phyloP scores from a whole-genome alignment of 2,888 invertebrate species.

The Xylophagus ater region DNA sequence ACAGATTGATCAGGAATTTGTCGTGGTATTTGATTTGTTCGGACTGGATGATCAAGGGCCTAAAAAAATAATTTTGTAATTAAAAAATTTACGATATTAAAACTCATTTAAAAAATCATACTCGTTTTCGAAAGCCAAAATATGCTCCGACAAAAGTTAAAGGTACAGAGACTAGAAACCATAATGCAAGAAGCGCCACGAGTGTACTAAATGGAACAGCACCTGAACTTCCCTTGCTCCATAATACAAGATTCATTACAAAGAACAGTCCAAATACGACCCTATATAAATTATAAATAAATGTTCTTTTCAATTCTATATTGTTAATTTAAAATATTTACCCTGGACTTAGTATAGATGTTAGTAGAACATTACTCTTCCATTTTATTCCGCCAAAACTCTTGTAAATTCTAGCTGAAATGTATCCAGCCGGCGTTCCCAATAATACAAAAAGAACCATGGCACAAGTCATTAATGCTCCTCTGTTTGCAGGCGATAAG shows the following conservation, averaged over 20 bases:
- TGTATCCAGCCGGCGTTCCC: constrained; percentile 93
- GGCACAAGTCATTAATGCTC: constrained; percentile 96
- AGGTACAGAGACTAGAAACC: constrained; percentile 98
- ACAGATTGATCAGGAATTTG: constrained; percentile 98
- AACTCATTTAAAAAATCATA: constrained; percentile 39
- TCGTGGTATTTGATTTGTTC: constrained; percentile 97
- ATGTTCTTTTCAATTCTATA: too few relatives aligned
- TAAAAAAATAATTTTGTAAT: constrained; percentile 36
- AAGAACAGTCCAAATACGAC: constrained; percentile 96
- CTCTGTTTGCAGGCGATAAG: constrained; percentile 95
- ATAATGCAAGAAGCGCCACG: constrained; percentile 83
- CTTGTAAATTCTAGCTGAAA: constrained; percentile 94
- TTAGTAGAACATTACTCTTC: constrained; percentile 95
- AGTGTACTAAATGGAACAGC: constrained; percentile 95
- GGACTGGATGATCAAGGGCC: constrained; percentile 93
- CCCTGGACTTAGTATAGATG: constrained; percentile 96
- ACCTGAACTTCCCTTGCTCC: constrained; percentile 92
- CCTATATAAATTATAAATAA: too few relatives aligned
- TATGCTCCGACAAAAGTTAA: constrained; percentile 96
- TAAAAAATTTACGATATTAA: constrained; percentile 7
- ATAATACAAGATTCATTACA: constrained; percentile 89
- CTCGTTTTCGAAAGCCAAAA: constrained; percentile 95
- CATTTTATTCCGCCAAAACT: constrained; percentile 97
- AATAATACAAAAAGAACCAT: constrained; percentile 94
- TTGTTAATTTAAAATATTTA: too few relatives aligned